Conservation (phyloP, 2,113 vertebrate genomes). For the Pseudorhombus dupliciocellatus region DNA sequence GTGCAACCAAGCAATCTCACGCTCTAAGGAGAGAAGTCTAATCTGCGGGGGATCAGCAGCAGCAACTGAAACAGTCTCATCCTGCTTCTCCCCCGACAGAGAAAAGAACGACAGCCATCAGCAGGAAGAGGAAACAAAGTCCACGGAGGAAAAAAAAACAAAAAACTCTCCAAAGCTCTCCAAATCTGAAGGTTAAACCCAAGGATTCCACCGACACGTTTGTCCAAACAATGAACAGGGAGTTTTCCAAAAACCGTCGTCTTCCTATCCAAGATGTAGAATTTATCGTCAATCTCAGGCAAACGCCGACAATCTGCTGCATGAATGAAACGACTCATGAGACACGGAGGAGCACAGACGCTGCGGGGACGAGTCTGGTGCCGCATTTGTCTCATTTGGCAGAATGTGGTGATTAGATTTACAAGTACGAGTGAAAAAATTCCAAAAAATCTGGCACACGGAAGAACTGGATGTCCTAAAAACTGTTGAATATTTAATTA, state of each 20-base stretch:
- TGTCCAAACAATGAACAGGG: conserved; percentile 44
- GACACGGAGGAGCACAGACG: conserved; percentile 41
- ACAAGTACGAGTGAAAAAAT: conserved; percentile 24
- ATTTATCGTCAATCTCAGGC: conserved; percentile 43
- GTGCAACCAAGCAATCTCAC: conserved; percentile 52
- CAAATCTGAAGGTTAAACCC: conserved; percentile 51
- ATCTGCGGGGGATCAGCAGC: conserved; percentile 79
- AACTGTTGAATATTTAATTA: conserved; percentile 27
- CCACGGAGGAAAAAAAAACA: conserved; percentile 53
- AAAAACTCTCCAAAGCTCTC: conserved; percentile 34
- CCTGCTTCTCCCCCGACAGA: conserved; percentile 66
- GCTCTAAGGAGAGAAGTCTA: conserved; percentile 47
- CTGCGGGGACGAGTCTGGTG: conserved; percentile 55
- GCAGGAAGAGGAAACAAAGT: conserved; percentile 71
- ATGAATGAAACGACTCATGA: conserved; percentile 62
- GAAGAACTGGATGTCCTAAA: not conserved
- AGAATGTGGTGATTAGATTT: conserved; percentile 64
- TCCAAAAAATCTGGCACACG: conserved; percentile 33
- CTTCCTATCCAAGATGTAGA: conserved; percentile 46
- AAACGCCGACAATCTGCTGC: conserved; percentile 64
- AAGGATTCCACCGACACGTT: conserved; percentile 47
- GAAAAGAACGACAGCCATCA: conserved; percentile 74
- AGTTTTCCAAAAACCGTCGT: conserved; percentile 23
- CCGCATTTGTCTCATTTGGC: conserved; percentile 64
- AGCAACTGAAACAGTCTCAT: conserved; percentile 72